Evolutionary conservation across 2,113 vertebrate species (phyloP), one percentile per base, ranked within the genome.

Genomic region (Sminthopsis crassicaudata): DNA sequence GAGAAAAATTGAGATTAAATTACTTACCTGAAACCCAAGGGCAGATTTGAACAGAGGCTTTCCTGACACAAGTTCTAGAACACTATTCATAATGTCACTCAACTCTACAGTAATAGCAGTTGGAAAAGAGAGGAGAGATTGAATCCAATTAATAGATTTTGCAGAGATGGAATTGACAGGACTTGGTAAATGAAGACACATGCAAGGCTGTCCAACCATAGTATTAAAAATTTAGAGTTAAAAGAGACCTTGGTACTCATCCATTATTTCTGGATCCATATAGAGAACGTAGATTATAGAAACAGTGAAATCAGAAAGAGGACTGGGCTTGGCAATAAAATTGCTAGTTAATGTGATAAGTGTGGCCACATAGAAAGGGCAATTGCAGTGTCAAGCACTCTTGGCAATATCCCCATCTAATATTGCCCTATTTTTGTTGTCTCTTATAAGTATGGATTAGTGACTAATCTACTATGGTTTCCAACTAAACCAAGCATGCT

Each of bases 401-500:
- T 36, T 91, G 48, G 92, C 30, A 52, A 0, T 55, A 52, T 89
- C 27, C 36, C 12, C 52, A 42, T 53, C 91, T 60, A 53, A 60
- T 22, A 89, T 2, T 6, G 19, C 19, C 60, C 36, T 1, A 52
- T 91, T 96, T 90, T 67, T 90, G 89, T 46, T 89, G 30, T 93
- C 25, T 46, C 67, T 19, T 76, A n/a, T 14, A 76, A 76, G 14
- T n/a, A 42, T 76, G 16, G n/a, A 76, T 76, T 42, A 36, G 89
- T 51, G 76, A 55, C 46, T 60, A 92, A 88, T 60, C 46, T 50
- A 0, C 26, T 36, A 0, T 90, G 25, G 53, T 94, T 93, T 90
- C 90, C 89, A 95, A 53, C 76, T 25, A 95, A 96, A 23, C 67
- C 55, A 96, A 51, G 91, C 23, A 53, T 91, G 76, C 50, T 91